These are phyloP conservation scores for Metaphire vulgaris DNA, from an alignment of 1,140 invertebrate genomes.

Conservation along the genomic window DNA sequence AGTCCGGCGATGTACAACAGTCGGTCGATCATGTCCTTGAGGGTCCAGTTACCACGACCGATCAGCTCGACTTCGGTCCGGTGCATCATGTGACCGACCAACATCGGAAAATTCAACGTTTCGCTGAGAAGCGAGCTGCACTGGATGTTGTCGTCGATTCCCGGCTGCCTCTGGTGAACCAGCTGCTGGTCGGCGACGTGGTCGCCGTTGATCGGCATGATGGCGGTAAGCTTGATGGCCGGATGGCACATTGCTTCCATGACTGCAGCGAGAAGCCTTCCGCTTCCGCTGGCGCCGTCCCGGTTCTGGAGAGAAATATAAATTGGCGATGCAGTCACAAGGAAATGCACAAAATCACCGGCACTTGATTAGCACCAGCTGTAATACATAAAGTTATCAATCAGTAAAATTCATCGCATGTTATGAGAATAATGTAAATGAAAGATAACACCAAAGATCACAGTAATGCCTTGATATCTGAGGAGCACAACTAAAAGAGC, in stretches of 20 bases:
- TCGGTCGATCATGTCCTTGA: slow-evolving; percentile 74
- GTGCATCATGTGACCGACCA: slow-evolving; percentile 74
- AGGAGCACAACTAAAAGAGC: too few species aligned
- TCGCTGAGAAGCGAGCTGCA: slow-evolving; percentile 50
- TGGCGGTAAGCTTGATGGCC: slow-evolving; percentile 67
- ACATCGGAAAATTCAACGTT: slow-evolving; percentile 69
- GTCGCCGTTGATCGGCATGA: slow-evolving; percentile 64
- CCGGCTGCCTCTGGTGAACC: slow-evolving; percentile 34
- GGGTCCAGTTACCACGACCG: slow-evolving; percentile 59
- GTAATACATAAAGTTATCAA: background rate
- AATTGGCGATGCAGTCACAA: too few species aligned
- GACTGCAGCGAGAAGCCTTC: slow-evolving; percentile 71
- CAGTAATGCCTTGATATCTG: too few species aligned
- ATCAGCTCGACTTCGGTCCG: slow-evolving; percentile 50
- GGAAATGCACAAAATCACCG: slow-evolving; percentile 35
- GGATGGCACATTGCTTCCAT: slow-evolving; percentile 73
- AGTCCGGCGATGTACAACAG: slow-evolving; percentile 72
- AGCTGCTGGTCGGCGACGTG: slow-evolving; percentile 51
- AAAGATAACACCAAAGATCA: too few species aligned
- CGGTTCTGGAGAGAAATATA: slow-evolving; percentile 40
- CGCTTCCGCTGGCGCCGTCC: slow-evolving; percentile 50
- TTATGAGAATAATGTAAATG: too few species aligned
- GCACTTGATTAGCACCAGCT: background rate
- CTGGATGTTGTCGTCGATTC: slow-evolving; percentile 55
- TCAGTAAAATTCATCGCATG: too few species aligned